These are phyloP conservation scores for Drosophila buzzatii DNA, from an alignment of 2,888 invertebrate species.

Conservation along the genomic window DNA sequence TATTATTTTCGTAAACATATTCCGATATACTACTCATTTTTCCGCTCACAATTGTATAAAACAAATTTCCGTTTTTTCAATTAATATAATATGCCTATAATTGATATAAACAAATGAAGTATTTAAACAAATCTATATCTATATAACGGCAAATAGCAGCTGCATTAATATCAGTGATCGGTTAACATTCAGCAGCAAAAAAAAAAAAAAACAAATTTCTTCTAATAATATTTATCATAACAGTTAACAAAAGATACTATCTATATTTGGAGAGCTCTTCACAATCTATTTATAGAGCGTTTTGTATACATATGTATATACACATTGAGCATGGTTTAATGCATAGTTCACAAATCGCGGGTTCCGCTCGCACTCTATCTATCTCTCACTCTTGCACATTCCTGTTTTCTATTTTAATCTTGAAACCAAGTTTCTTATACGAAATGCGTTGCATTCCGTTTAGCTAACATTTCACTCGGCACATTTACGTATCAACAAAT, in stretches of 20 bases:
- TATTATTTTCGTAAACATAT: too few relatives aligned
- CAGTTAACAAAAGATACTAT: neutral
- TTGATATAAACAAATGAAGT: too few relatives aligned
- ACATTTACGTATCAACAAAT: slow-evolving; percentile 45
- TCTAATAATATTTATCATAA: too few relatives aligned
- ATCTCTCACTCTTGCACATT: neutral
- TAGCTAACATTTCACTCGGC: slow-evolving; percentile 23
- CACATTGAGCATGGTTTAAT: neutral
- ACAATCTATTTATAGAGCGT: neutral
- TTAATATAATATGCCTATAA: too few relatives aligned
- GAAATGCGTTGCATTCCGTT: slow-evolving; percentile 14
- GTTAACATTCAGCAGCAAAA: too few relatives aligned
- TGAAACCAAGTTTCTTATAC: slow-evolving; percentile 3
- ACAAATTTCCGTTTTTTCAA: too few relatives aligned
- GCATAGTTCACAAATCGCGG: neutral
- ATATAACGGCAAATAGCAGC: too few relatives aligned
- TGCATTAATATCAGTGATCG: too few relatives aligned
- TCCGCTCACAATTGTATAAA: too few relatives aligned
- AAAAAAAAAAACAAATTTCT: too few relatives aligned
- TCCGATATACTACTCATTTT: too few relatives aligned
- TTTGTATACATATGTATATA: slow-evolving; percentile 1
- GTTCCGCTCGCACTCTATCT: neutral
- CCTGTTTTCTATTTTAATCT: slow-evolving; percentile 22
- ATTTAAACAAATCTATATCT: too few relatives aligned
- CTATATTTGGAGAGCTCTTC: neutral